These are phyloP conservation scores for Aphis gossypii DNA, from an alignment of 1,140 invertebrate genomes.

Conservation along the genomic window DNA sequence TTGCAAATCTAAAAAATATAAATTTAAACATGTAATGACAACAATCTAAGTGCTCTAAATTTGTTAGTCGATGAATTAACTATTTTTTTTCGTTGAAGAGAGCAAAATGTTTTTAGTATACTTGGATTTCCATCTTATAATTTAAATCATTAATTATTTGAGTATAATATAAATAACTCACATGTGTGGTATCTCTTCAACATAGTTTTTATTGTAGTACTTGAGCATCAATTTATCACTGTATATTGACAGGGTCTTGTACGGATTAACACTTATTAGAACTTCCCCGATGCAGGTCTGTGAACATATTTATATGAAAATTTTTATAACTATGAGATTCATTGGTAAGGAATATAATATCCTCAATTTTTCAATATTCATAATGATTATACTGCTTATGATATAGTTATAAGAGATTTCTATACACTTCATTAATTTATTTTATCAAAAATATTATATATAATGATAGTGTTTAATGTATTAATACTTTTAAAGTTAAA, in stretches of 20 bases:
- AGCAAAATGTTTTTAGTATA: neutral
- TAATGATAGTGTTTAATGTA: neutral
- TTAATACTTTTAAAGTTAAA: neutral
- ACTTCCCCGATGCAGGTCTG: slow-evolving; percentile 83
- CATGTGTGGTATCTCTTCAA: slow-evolving; percentile 89
- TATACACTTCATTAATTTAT: too few relatives aligned
- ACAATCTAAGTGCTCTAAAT: neutral
- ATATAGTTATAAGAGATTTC: too few relatives aligned
- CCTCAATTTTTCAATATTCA: neutral
- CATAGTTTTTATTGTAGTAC: slow-evolving; percentile 79
- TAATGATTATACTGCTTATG: neutral
- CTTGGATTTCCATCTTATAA: neutral
- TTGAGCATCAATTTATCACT: slow-evolving; percentile 77
- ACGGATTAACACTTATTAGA: slow-evolving; percentile 81
- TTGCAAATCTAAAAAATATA: slow-evolving; percentile 72
- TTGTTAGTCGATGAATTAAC: neutral
- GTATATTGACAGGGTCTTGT: slow-evolving; percentile 79
- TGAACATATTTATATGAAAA: neutral
- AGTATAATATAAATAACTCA: slow-evolving; percentile 67
- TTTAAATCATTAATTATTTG: too few relatives aligned
- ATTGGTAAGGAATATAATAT: neutral
- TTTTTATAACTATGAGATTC: neutral
- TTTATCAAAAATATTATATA: neutral
- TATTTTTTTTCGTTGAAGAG: neutral
- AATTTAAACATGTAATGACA: neutral